Conservation (phyloP, 2,888 invertebrate species). For the Melieria crassipennis region DNA sequence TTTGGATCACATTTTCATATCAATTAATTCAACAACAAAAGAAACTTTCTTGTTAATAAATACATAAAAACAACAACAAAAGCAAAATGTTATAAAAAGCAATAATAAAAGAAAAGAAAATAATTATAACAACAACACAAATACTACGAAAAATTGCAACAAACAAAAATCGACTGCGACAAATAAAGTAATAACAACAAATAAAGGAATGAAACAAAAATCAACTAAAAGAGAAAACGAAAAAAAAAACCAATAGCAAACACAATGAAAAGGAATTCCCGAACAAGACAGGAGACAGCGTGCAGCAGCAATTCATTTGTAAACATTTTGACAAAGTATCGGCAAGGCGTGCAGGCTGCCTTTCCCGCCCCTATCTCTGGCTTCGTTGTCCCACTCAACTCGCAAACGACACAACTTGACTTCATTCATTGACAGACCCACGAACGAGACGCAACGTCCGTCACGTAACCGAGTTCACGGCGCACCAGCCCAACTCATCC, state of each 20-base stretch:
- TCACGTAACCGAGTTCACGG: background rate
- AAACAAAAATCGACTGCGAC: constrained; percentile 1
- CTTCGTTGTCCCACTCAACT: background rate
- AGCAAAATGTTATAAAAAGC: constrained; percentile 9
- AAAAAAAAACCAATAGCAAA: background rate
- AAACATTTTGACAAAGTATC: constrained; percentile 21
- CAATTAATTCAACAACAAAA: constrained; percentile 35
- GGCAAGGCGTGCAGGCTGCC: background rate
- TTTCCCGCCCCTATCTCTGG: background rate
- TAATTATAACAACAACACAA: constrained; percentile 6
- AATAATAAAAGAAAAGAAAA: constrained; percentile 17
- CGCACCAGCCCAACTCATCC: background rate
- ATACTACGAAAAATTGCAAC: background rate
- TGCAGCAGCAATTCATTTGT: constrained; percentile 8
- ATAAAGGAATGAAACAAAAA: constrained; percentile 10
- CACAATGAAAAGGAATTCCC: background rate
- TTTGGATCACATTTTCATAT: constrained; percentile 28
- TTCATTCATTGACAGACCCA: background rate
- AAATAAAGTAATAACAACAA: background rate
- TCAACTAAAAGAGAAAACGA: background rate
- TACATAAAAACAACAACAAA: constrained; percentile 14
- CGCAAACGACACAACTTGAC: background rate
- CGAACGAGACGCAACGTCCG: no score
- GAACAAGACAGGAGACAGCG: background rate
- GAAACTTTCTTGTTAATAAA: constrained; percentile 30